Evolutionary conservation across 92 coral and sea anemone genomes (phyloP).

Genomic region (Paramuricea clavata): DNA sequence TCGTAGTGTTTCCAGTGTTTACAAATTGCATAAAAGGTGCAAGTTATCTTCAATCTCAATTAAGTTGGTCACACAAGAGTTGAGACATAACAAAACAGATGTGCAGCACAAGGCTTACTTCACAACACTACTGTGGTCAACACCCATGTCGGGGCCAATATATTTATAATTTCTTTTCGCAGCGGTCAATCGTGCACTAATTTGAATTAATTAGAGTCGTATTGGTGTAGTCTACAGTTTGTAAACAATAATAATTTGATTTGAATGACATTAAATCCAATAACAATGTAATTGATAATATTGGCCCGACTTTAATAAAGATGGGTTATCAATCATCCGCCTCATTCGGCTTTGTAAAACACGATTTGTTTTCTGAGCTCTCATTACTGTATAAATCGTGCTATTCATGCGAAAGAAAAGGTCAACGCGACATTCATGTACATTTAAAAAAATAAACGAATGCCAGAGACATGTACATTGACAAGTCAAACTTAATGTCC

Average conservation of each 20-base stretch:
- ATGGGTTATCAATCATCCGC: too few relatives aligned
- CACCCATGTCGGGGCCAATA: neutral
- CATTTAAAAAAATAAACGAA: too few relatives aligned
- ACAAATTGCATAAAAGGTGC: neutral
- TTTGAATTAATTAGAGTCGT: neutral
- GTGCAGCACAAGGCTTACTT: slow-evolving; percentile 13
- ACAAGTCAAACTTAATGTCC: too few relatives aligned
- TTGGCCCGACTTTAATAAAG: neutral
- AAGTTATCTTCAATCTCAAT: neutral
- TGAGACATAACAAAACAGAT: slow-evolving; percentile 10
- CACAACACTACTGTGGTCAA: neutral
- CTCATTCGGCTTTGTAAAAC: too few relatives aligned
- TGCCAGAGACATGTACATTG: too few relatives aligned
- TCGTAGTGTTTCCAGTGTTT: neutral
- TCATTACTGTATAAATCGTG: too few relatives aligned
- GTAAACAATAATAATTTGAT: slow-evolving; percentile 15
- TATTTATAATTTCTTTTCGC: neutral
- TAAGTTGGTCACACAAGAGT: neutral
- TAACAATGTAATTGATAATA: neutral
- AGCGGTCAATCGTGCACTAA: neutral
- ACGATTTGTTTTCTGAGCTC: too few relatives aligned
- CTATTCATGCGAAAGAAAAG: too few relatives aligned
- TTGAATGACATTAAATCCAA: neutral
- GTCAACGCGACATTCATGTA: too few relatives aligned
- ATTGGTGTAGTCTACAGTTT: neutral